Base-by-base conservation (phyloP, 2,113 vertebrate species). In the Chionomys nivalis region DNA sequence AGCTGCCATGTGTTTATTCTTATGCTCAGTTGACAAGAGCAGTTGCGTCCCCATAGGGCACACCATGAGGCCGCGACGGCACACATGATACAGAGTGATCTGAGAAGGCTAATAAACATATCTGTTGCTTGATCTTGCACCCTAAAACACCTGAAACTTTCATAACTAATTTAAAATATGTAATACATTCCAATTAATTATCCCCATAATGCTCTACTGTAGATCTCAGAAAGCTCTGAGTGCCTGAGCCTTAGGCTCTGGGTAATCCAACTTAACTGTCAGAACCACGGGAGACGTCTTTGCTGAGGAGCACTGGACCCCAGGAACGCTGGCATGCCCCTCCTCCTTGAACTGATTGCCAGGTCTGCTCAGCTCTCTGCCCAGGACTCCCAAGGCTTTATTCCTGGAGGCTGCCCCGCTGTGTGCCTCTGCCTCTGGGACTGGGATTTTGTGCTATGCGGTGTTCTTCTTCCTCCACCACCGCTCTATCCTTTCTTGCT, bases 281-380 rank as follows among this genome's bases (percentile, higher is more conserved):
- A 44, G 26, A n/a, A 2, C 70, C n/a, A 33, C 0, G 0, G 0
- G 36, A 33, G 36, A 7, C 3, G 2, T 31, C 2, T 7, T 1
- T 13, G 13, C 23, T 14, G 7, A 12, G 6, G 44, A 58, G 66
- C 17, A 12, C 0, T 90, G 16, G 11, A 9, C 49, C 44, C 47
- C 14, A 11, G 0, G 63, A n/a, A 17, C 4, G 2, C 23, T 72
- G 66, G 7, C 12, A 16, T 26, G 47, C 13, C 13, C 47, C 12
- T 72, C 47, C 86, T 70, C 68, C 87, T 42, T 3, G 16, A 28
- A 17, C 42, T 39, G 14, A 2, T 9, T 4, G 12, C 2, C 52
- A 39, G 14, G 33, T 39, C 58, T 8, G 1, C 14, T 44, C 8
- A 14, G 49, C 16, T 52, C 14, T 7, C 17, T 3, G 0, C 49